Base-by-base conservation (phyloP, 2,113 vertebrate species). In the Malurus elegans region DNA sequence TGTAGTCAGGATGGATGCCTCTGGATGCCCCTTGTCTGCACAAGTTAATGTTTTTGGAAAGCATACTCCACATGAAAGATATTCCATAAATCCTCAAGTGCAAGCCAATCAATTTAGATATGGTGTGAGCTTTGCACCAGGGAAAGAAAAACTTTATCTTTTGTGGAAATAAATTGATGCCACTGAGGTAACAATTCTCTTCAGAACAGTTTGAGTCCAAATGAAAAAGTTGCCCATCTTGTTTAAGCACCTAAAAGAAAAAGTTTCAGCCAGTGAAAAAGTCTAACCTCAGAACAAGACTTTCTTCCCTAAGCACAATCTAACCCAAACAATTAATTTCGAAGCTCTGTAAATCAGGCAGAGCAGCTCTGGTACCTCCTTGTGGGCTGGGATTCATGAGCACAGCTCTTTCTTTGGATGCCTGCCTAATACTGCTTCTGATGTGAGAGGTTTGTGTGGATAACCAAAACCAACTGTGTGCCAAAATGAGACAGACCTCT, bases 41-140 rank as follows among this genome's bases (percentile, higher is more conserved):
- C 34, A 86, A 90, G 56, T 79, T 42, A 88, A n/a, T 83, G 79
- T 48, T 94, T 86, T 74, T 79, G 44, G 66, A 91, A 70, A 86
- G n/a, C 9, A 58, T 34, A 58, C 26, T 93, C 32, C 38, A 38
- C 11, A 38, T 38, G 38, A 38, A 38, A 70, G 40, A 65, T 79
- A 87, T 29, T 38, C 45, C 73, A 57, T 40, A 92, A 95, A 87
- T 72, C 42, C 45, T n/a, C 12, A 47, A 86, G 66, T 45, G 66
- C 18, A 70, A 72, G 70, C 25, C 80, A 96, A 92, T 18, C 44
- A 83, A 51, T 92, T 83, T 82, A 54, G n/a, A 85, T 36, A 66
- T 20, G 10, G 58, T 36, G 70, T 83, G 54, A 92, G 18, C n/a
- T 72, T 79, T 93, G 61, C 61, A 84, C 16, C 9, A 61, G 53